Conservation (phyloP, 2,888 invertebrate genomes). For the Graphium colonna region DNA sequence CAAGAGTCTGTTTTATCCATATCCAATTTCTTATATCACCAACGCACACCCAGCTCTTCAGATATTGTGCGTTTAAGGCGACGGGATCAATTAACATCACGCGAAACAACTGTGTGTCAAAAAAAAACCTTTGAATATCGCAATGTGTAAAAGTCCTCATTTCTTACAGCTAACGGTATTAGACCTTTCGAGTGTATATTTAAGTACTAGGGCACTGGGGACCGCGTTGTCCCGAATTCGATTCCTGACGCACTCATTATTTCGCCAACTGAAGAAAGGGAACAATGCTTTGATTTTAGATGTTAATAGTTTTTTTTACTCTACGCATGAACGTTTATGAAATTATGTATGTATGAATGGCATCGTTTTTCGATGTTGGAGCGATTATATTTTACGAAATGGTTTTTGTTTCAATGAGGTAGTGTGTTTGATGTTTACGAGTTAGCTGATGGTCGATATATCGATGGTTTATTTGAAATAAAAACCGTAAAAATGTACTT, state of each 20-base stretch:
- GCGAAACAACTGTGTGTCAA: too few relatives aligned
- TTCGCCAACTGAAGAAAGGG: not conserved
- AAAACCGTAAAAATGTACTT: not conserved
- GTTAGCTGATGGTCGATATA: not conserved
- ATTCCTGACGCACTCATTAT: slow-evolving; percentile 1
- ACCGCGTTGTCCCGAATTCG: slow-evolving; percentile 28
- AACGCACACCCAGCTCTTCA: too few relatives aligned
- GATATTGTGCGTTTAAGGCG: too few relatives aligned
- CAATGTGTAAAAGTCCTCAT: slow-evolving; percentile 30
- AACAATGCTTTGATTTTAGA: not conserved
- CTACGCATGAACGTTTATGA: not conserved
- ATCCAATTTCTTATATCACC: too few relatives aligned
- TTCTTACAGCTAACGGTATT: slow-evolving; percentile 49
- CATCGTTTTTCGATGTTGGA: not conserved
- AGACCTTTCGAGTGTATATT: slow-evolving; percentile 48
- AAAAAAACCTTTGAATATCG: too few relatives aligned
- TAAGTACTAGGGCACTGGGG: slow-evolving; percentile 45
- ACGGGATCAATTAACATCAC: too few relatives aligned
- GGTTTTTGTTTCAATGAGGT: not conserved
- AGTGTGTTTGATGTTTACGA: not conserved
- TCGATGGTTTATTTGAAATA: not conserved
- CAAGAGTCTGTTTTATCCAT: not conserved
- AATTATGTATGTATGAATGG: not conserved
- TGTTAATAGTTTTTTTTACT: not conserved
- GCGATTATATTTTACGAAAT: not conserved